phyloP scores from a whole-genome alignment of 2,113 vertebrate species.

The Pseudois nayaur region DNA sequence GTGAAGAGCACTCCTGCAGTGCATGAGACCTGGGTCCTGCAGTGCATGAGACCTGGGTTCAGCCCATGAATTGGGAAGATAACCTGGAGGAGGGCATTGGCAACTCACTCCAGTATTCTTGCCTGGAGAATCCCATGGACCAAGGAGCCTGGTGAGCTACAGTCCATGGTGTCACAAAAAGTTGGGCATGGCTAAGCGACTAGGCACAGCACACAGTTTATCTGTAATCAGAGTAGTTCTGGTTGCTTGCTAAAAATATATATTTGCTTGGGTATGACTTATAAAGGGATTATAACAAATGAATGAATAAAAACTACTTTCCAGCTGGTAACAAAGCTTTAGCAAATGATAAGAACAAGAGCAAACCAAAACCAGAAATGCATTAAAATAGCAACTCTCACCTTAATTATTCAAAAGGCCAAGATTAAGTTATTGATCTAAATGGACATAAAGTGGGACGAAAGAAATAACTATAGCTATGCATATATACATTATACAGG shows the following conservation, averaged over 20 bases:
- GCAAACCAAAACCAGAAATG: neutral
- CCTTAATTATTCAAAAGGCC: slow-evolving; percentile 34
- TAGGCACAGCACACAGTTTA: neutral
- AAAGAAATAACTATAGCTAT: neutral
- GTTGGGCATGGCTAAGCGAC: fast-evolving
- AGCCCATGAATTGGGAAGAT: neutral
- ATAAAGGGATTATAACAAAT: neutral
- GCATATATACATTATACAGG: neutral
- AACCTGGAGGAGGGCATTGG: neutral
- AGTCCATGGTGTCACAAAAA: neutral
- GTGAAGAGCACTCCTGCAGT: neutral
- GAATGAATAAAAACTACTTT: neutral
- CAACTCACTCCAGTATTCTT: neutral
- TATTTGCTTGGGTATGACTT: neutral
- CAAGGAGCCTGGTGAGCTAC: neutral
- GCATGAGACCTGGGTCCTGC: no score
- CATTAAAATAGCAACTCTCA: neutral
- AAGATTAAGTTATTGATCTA: slow-evolving; percentile 40
- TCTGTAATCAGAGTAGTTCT: neutral
- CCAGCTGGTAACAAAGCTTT: neutral
- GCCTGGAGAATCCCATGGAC: neutral
- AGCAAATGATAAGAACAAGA: neutral
- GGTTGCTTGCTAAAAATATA: neutral
- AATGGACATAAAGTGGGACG: neutral
- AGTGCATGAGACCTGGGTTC: neutral